phyloP scores from a whole-genome alignment of 2,113 vertebrate genomes.

The Gambusia holbrooki region DNA sequence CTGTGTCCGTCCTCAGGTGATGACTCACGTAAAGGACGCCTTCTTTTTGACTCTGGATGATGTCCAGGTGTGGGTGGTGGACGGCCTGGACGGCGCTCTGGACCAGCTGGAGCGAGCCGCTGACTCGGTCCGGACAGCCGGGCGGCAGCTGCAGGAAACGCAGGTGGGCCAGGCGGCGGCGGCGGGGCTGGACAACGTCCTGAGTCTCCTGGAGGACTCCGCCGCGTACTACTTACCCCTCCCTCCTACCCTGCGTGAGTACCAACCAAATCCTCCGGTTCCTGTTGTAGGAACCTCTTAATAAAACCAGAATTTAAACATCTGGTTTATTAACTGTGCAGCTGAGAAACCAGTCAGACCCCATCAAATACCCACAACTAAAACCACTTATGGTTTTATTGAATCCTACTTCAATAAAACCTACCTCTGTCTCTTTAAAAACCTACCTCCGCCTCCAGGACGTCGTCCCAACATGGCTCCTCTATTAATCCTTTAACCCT shows the following conservation, averaged over 20 bases:
- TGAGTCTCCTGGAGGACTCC: conserved; percentile 71
- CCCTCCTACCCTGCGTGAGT: conserved; percentile 71
- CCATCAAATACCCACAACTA: too few species aligned
- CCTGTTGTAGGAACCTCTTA: too few species aligned
- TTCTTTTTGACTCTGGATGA: conserved; percentile 71
- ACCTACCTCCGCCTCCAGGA: too few species aligned
- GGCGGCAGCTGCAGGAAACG: conserved; percentile 52
- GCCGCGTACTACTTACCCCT: conserved; percentile 73
- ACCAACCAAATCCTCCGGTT: background rate
- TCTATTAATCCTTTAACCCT: too few species aligned
- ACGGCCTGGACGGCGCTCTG: conserved; percentile 53
- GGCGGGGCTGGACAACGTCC: conserved; percentile 59
- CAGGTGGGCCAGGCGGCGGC: conserved; percentile 44
- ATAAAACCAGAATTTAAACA: too few species aligned
- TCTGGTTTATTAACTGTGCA: too few species aligned
- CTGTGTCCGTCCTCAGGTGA: conserved; percentile 49
- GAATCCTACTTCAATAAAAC: too few species aligned
- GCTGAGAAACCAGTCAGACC: too few species aligned
- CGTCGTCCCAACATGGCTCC: too few species aligned
- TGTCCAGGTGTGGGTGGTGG: conserved; percentile 65
- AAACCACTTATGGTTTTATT: too few species aligned
- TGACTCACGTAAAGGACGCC: conserved; percentile 72
- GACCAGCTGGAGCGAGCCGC: conserved; percentile 51
- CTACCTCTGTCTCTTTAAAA: too few species aligned
- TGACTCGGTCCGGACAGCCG: background rate